Percentiles rank a stretch among this genome's conserved stretches.
These are phyloP conservation scores for Rutilus rutilus DNA, from an alignment of 2,113 vertebrate species.

Conservation along the genomic window DNA sequence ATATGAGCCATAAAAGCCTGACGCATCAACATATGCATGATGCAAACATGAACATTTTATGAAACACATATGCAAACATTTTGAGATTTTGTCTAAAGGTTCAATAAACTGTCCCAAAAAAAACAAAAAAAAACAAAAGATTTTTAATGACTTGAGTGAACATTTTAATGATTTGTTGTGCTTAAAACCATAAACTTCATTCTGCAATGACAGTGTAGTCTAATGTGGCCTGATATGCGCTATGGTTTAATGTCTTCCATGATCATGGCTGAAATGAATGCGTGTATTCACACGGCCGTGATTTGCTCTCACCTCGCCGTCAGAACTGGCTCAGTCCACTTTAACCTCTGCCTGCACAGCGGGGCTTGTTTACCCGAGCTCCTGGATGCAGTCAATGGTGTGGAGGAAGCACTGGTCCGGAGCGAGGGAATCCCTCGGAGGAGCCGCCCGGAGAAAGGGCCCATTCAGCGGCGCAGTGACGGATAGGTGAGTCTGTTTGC, in stretches of 20 bases:
- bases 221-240: neutral
- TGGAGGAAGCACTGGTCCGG: conserved; percentile 79
- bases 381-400: conserved; percentile 80
- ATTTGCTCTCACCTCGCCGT: conserved; percentile 70
- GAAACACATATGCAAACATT: neutral
- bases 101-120: neutral
- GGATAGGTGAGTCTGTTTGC: conserved; percentile 80
- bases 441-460: conserved; percentile 77
- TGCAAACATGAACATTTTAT: too few species aligned
- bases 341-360: conserved; percentile 76
- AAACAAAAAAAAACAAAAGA: rapidly evolving
- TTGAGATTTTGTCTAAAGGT: neutral
- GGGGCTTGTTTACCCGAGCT: conserved; percentile 75
- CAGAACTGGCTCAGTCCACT: conserved; percentile 73
- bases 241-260: conserved; percentile 75
- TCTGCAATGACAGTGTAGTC: neutral
- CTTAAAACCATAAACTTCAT: neutral
- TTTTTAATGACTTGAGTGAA: neutral
- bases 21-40: too few species aligned
- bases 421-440: conserved; percentile 81
- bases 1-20: neutral
- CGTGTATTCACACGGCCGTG: conserved; percentile 69
- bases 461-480: conserved; percentile 80
- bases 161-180: too few species aligned
- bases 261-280: conserved; percentile 67